Conservation (phyloP, 2,797 vertebrate species). For the Enteromius anoplus region DNA sequence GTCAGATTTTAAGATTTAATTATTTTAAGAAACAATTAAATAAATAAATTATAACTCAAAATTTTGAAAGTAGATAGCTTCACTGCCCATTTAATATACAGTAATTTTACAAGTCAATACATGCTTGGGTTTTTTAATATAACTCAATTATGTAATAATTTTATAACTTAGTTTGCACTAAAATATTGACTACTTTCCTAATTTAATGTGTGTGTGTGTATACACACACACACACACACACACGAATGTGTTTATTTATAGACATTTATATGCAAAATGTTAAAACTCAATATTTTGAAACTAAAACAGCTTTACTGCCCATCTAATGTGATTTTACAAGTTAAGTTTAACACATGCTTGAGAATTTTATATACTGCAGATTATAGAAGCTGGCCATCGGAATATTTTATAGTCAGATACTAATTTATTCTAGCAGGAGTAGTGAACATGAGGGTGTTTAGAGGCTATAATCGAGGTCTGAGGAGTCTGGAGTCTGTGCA, state of each 20-base stretch:
- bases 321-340: not conserved
- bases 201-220: too few species aligned
- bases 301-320: not conserved
- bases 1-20: not conserved
- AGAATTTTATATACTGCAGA: not conserved
- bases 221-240: too few species aligned
- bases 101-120: too few species aligned
- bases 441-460: constrained; percentile 35
- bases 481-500: constrained; percentile 44
- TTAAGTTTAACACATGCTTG: constrained; percentile 1
- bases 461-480: constrained; percentile 24
- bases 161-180: too few species aligned
- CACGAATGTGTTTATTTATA: too few species aligned
- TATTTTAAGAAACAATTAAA: not conserved
- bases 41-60: too few species aligned
- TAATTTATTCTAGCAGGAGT: constrained; percentile 34
- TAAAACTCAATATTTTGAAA: not conserved
- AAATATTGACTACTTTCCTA: too few species aligned
- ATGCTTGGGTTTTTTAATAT: too few species aligned
- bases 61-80: too few species aligned
- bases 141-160: too few species aligned
- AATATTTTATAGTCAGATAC: constrained; percentile 11
- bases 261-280: too few species aligned
- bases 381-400: not conserved
- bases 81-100: too few species aligned